Percentiles rank a stretch among this genome's conserved stretches.
Evolutionary conservation across 1,140 invertebrate genomes (phyloP).

Genomic region (Andricus grossulariae): DNA sequence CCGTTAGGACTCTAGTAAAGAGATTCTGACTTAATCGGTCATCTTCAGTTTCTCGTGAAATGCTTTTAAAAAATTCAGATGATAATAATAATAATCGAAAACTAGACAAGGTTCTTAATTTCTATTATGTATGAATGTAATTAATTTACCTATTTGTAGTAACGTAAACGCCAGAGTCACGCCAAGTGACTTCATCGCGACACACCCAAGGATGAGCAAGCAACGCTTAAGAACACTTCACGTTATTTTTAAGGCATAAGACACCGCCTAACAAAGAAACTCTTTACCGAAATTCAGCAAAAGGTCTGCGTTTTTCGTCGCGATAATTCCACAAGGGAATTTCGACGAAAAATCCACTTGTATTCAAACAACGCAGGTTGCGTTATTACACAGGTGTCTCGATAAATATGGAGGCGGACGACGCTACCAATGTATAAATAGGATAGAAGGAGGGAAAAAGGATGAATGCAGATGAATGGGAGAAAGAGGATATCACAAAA

Average conservation of each 20-base stretch:
- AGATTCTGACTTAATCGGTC: too few species aligned
- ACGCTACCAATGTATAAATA: too few species aligned
- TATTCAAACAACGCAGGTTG: too few species aligned
- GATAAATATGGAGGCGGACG: too few species aligned
- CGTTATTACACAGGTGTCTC: too few species aligned
- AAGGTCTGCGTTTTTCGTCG: background rate
- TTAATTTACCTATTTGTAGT: constrained; percentile 54
- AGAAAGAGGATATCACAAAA: too few species aligned
- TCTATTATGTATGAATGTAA: background rate
- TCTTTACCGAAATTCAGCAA: background rate
- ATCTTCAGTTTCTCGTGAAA: too few species aligned
- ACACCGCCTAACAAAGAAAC: background rate
- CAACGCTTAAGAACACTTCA: constrained; percentile 35
- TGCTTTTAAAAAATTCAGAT: background rate
- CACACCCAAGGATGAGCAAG: constrained; percentile 49
- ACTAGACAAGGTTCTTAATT: background rate
- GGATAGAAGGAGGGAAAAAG: background rate
- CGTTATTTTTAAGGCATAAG: constrained; percentile 3
- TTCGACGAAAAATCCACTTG: too few species aligned
- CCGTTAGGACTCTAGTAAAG: too few species aligned
- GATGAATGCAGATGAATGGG: too few species aligned
- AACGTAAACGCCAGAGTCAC: constrained; percentile 43
- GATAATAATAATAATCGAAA: background rate
- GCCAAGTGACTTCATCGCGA: constrained; percentile 55
- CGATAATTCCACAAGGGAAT: too few species aligned